Base-by-base conservation (phyloP, 1,140 invertebrate genomes). In the Drosophila repleta region DNA sequence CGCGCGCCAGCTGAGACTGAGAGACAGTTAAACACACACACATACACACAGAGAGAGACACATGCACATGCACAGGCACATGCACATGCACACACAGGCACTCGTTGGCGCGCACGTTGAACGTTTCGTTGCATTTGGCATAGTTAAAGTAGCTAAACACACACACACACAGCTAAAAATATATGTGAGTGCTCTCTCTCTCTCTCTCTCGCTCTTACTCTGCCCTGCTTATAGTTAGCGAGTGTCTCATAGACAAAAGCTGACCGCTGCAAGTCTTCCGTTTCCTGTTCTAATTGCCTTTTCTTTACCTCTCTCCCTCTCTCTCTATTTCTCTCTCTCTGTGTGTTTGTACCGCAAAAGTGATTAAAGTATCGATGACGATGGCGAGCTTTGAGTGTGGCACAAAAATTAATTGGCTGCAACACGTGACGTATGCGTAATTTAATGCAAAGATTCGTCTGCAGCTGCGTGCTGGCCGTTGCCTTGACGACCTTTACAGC, bases 381-480 rank as follows among this genome's bases (percentile, higher is more conserved):
- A 13, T 8, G 18, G 64, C 60, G 77, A 15, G 39, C 39, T 5
- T 17, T 17, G 39, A 17, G 39, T 17, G 78, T 58, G 45, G 55
- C 48, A 20, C 20, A 52, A 35, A 41, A 57, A 56, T 66, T 81
- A 84, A 87, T 87, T 79, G 77, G 82, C 76, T 74, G 74, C 55
- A 65, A 87, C 82, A 84, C 82, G 81, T 84, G 81, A 84, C 81
- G 77, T 87, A 84, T 87, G 74, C 82, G 78, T 70, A 87, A 77
- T 87, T 51, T 74, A 17, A 53, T 66, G 46, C 20, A 58, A 71
- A 45, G 21, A 24, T 39, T 20, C 20, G 15, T 8, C 11, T 20
- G 45, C 29, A n/a, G 0, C 10, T 35, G 32, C 32, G 10, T 35
- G 32, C 32, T 35, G 1, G 4, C 13, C 3, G 35, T 39, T 26